phyloP scores from a whole-genome alignment of 2,113 vertebrate genomes.

The Colossoma macropomum region DNA sequence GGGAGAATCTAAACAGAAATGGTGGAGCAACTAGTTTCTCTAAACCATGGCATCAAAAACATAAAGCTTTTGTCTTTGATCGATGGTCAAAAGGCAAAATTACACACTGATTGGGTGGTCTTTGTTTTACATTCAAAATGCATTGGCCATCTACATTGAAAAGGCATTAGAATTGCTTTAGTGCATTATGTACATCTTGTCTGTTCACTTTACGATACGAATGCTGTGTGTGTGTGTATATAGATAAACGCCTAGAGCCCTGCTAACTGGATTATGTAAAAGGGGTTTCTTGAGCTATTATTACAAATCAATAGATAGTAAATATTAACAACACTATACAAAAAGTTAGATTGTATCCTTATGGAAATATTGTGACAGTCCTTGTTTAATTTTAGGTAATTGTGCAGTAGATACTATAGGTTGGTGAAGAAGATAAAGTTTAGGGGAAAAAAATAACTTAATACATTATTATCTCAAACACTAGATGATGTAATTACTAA shows the following conservation, averaged over 20 bases:
- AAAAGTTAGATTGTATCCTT: constrained; percentile 37
- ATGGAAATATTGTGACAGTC: constrained; percentile 41
- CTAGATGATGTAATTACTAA: constrained; percentile 56
- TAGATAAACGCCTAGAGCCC: constrained; percentile 76
- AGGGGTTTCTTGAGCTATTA: constrained; percentile 34
- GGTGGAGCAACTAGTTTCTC: constrained; percentile 68
- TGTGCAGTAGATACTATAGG: constrained; percentile 55
- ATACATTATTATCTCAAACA: constrained; percentile 49
- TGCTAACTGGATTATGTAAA: constrained; percentile 63
- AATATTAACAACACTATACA: constrained; percentile 34
- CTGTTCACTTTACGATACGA: constrained; percentile 73
- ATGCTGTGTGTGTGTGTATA: constrained; percentile 50
- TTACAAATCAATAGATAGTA: constrained; percentile 25
- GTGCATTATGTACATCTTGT: constrained; percentile 79
- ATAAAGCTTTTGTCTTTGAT: constrained; percentile 75
- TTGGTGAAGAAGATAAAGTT: constrained; percentile 33
- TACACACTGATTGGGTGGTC: constrained; percentile 70
- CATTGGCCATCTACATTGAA: constrained; percentile 72
- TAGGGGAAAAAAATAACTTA: constrained; percentile 39
- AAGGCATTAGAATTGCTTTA: constrained; percentile 77
- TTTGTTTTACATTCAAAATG: constrained; percentile 79
- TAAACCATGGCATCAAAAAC: constrained; percentile 67
- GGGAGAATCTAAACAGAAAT: constrained; percentile 79
- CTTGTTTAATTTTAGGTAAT: constrained; percentile 29
- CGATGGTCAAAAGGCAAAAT: constrained; percentile 67